Base-by-base conservation (phyloP, 2,113 vertebrate genomes). In the Percina caprodes region DNA sequence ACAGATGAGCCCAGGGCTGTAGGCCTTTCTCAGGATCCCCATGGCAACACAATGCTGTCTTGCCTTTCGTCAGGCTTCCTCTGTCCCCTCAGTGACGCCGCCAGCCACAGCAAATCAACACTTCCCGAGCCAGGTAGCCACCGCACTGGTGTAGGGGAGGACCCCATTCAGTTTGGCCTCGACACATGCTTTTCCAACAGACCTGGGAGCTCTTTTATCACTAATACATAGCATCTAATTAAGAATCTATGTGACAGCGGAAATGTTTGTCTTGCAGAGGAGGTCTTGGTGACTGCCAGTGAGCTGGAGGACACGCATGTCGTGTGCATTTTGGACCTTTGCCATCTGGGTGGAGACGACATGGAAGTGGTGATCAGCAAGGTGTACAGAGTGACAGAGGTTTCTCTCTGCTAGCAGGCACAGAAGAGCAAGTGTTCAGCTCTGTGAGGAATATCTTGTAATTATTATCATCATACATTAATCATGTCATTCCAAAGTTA, bases 291-390 rank as follows among this genome's bases (percentile, higher is more conserved):
- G 26, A 90, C 86, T 5, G 86, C 93, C 14, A 9, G n/a, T 85
- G 93, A 96, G 19, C 89, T 97, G 35, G 95, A 97, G 61, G 92
- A 89, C 62, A 83, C 83, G 4, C 95, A 94, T 1, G 90, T 98
- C 6, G 82, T 98, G 77, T 96, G 95, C 80, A 80, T 98, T 86
- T 88, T 98, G 86, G 97, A 97, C 83, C 77, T 97, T 62, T 98
- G 96, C 92, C 96, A 96, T 87, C 93, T 98, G 65, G 96, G 95
- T 54, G 95, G 92, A 71, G 90, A 96, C 70, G 91, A 94, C 60
- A 89, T 96, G 23, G 97, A 99, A 92, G 94, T 97, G 61, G 89
- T 95, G 86, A 91, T 98, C 86, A 96, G 91, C 85, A 97, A 96
- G 91, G 90, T 97, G 73, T 98, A 98, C 92, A 92, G 73, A 83